Evolutionary conservation across 2,113 vertebrate species (phyloP).

Genomic region (Ammospiza caudacuta): DNA sequence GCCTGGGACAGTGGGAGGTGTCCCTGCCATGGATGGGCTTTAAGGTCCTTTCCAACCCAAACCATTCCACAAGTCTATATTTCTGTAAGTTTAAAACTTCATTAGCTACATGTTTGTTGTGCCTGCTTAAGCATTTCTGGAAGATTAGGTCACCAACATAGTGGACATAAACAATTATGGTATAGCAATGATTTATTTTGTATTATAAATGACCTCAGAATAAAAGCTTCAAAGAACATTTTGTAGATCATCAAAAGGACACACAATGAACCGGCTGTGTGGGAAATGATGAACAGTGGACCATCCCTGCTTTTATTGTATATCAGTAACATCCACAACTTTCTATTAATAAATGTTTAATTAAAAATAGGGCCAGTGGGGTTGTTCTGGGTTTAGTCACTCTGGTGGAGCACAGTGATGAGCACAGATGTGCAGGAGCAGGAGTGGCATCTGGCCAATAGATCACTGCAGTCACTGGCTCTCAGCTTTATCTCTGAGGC

Average conservation of each 20-base stretch:
- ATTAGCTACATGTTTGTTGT: neutral
- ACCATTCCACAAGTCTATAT: neutral
- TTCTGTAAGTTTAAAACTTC: neutral
- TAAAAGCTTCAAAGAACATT: neutral
- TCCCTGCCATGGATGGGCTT: neutral
- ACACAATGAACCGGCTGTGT: neutral
- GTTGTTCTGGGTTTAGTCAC: neutral
- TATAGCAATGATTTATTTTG: neutral
- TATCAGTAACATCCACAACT: neutral
- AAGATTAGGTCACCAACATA: neutral
- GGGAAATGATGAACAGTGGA: neutral
- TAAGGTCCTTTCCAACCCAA: neutral
- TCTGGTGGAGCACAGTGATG: neutral
- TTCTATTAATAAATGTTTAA: neutral
- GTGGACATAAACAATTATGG: neutral
- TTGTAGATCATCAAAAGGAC: neutral
- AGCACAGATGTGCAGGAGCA: neutral
- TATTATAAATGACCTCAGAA: neutral
- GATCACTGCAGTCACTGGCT: neutral
- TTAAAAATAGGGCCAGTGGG: neutral
- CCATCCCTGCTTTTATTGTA: neutral
- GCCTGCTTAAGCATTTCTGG: neutral
- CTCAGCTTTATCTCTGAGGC: neutral
- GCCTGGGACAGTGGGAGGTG: neutral
- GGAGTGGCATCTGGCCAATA: neutral